Base-by-base conservation (phyloP, 2,113 vertebrate genomes). In the Solenodon paradoxus region DNA sequence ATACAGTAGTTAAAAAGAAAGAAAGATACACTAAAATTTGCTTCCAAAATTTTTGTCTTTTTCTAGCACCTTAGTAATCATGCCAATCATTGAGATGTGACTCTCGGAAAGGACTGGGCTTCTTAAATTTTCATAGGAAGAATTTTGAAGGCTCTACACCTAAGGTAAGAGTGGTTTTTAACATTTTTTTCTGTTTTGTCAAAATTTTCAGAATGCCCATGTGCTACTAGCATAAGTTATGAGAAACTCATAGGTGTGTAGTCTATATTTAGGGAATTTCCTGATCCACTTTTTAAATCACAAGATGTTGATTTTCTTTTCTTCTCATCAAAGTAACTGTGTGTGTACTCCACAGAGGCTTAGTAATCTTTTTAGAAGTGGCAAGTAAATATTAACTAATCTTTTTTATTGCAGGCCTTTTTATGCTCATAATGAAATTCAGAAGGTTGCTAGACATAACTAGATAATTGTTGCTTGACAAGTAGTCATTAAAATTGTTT, bases 391-490 rank as follows among this genome's bases (percentile, higher is more conserved):
- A 45, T 49, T 72, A 79, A 38, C 61, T 55, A 51, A 79, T 83
- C 49, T 79, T 90, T 94, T 75, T 78, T 87, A 93, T 63, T 87
- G 9, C 32, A 40, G 53, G 42, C 69, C 63, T 91, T 80, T 81
- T 38, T 83, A 82, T 61, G 30, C 9, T 47, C 28, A 86, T 69
- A 84, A 63, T 93, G 40, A 89, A 91, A 71, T 95, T 74, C 45
- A 80, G 49, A 92, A 87, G 40, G 55, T 86, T 82, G 57, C 35
- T 71, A 77, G 55, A 68, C 47, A 93, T 57, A 92, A 64, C 53
- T 71, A 78, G 71, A 51, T 83, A 94, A 87, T 93, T 96, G 40
- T 74, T 88, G 20, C 88, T 81, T 88, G 64, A 85, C 68, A 91
- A 69, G 45, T 63, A 86, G 42, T 79, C n/a, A 94, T 82, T 96